phyloP scores from a whole-genome alignment of 1,140 invertebrate species.

The Bathynomus jamesi region DNA sequence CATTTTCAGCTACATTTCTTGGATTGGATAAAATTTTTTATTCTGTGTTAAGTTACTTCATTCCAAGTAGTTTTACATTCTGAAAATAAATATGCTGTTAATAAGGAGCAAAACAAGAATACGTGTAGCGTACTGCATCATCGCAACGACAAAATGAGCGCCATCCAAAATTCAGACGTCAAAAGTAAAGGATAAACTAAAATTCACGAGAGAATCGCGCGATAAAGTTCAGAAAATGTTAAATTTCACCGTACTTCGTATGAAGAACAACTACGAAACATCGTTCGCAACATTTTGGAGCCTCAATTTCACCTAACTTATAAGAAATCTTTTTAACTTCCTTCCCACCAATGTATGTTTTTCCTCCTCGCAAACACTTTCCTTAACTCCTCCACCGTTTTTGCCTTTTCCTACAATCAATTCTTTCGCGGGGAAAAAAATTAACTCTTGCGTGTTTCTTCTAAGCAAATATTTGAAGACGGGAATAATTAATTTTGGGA shows the following conservation, averaged over 20 bases:
- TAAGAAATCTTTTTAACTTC: not conserved
- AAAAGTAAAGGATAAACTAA: not conserved
- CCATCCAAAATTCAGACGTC: not conserved
- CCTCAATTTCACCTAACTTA: not conserved
- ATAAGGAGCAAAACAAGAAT: no score
- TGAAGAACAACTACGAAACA: no score
- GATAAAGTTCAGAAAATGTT: not conserved
- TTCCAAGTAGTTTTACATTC: not conserved
- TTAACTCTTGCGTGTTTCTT: not conserved
- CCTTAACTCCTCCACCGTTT: not conserved
- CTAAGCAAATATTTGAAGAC: not conserved
- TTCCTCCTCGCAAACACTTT: not conserved
- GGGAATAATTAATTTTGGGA: not conserved
- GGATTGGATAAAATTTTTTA: not conserved
- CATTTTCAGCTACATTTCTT: not conserved
- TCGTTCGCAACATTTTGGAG: no score
- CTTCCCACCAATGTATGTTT: not conserved
- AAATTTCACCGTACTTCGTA: no score
- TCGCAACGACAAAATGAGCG: not conserved
- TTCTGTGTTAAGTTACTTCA: not conserved
- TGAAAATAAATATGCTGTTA: no score
- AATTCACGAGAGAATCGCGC: not conserved
- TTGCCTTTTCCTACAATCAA: not conserved
- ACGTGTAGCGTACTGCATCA: no score
- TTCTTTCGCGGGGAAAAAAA: not conserved